A percentile compares a stretch with the other conserved stretches of the same genome.
These are phyloP conservation scores for Acanthosepion lycidas DNA, from an alignment of 2,888 invertebrate genomes.

Conservation along the genomic window DNA sequence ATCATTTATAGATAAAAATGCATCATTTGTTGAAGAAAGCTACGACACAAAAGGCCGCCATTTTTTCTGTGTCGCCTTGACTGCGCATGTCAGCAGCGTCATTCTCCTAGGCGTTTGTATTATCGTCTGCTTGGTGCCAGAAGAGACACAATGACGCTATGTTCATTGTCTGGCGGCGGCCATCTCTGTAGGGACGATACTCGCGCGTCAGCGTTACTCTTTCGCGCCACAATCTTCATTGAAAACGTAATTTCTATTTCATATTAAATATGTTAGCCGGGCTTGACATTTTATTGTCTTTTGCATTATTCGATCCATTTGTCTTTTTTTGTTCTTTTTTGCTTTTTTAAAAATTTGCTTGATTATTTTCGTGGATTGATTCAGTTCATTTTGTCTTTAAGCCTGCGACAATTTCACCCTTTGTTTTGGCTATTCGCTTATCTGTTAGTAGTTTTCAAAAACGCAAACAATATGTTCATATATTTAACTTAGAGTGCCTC, in stretches of 20 bases:
- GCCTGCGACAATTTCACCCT: neutral
- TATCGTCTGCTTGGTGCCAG: constrained; percentile 21
- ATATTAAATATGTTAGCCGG: neutral
- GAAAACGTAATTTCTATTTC: neutral
- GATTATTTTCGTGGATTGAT: neutral
- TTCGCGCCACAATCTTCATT: neutral
- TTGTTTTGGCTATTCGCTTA: neutral
- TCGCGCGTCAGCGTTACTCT: neutral
- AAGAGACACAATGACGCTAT: neutral
- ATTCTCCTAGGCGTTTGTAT: neutral
- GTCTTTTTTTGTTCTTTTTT: neutral
- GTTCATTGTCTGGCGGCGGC: neutral
- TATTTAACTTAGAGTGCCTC: neutral
- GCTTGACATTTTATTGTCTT: neutral
- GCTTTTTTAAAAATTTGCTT: neutral
- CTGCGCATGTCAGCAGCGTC: neutral
- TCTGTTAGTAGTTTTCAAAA: neutral
- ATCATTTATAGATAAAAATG: neutral
- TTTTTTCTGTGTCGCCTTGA: neutral
- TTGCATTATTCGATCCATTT: neutral
- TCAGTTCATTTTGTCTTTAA: neutral
- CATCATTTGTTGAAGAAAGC: neutral
- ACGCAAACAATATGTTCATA: neutral
- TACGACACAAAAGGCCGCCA: constrained; percentile 17
- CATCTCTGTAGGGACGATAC: constrained; percentile 21